phyloP scores from a whole-genome alignment of 2,797 vertebrate species.

The Anas bernieri region DNA sequence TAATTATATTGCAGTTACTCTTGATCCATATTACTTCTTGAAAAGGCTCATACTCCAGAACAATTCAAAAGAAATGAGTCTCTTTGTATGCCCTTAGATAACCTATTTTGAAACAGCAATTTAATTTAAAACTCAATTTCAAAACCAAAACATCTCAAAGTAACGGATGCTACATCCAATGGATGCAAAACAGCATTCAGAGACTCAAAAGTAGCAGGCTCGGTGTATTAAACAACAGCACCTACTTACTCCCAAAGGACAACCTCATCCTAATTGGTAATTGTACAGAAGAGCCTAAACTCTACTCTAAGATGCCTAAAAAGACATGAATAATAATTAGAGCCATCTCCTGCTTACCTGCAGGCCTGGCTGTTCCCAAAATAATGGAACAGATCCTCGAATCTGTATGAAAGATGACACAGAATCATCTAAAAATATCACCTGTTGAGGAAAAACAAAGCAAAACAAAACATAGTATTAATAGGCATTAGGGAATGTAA shows the following conservation, averaged over 20 bases:
- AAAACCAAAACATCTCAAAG: neutral
- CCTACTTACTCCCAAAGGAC: neutral
- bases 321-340: neutral
- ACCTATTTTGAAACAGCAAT: neutral
- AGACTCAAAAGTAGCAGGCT: neutral
- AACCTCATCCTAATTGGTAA: neutral
- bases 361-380: conserved; percentile 98
- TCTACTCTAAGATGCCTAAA: neutral
- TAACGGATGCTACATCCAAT: neutral
- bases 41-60: neutral
- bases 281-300: neutral
- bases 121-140: neutral
- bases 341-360: conserved; percentile 82
- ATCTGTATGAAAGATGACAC: conserved; percentile 98
- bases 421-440: conserved; percentile 94
- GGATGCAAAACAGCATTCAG: neutral
- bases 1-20: neutral
- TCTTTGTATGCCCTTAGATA: neutral
- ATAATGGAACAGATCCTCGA: conserved; percentile 94
- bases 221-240: neutral
- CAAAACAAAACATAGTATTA: neutral
- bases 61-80: neutral
- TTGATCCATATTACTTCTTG: neutral
- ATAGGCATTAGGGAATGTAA: neutral
- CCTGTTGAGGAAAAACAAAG: conserved; percentile 75